Percentiles rank a stretch among this genome's conserved stretches.
Conservation (phyloP, 2,113 vertebrate species). For the Poicephalus meyeri region DNA sequence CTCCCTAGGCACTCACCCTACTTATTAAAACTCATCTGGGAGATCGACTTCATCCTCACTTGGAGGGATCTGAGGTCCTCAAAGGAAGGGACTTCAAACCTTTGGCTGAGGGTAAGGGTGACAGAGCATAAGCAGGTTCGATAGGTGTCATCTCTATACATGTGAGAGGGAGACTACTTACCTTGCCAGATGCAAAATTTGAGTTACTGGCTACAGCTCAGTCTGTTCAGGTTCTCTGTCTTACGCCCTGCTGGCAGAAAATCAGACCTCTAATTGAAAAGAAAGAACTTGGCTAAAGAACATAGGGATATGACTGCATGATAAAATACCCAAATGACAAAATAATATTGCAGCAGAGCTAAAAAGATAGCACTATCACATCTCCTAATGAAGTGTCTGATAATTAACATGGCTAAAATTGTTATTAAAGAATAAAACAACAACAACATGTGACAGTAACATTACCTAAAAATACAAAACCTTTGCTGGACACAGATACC, state of each 20-base stretch:
- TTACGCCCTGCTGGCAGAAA: neutral
- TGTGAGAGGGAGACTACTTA: neutral
- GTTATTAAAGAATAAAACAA: neutral
- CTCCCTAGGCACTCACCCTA: neutral
- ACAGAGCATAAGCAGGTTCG: neutral
- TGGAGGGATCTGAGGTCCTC: neutral
- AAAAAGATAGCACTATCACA: neutral
- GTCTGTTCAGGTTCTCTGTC: neutral
- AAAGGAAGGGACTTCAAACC: neutral
- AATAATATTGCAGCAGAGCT: neutral
- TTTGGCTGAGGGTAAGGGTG: neutral
- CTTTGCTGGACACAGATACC: neutral
- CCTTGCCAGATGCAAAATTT: neutral
- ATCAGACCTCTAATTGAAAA: neutral
- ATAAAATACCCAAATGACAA: neutral
- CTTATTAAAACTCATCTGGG: neutral
- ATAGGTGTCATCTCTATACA: neutral
- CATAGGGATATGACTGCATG: neutral
- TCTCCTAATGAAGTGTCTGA: neutral
- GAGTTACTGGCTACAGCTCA: neutral
- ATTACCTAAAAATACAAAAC: neutral
- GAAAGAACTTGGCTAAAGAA: neutral
- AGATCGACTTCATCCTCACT: neutral
- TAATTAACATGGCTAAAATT: neutral
- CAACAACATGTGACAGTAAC: neutral